Base-by-base conservation (phyloP, 2,797 vertebrate species). In the Parauchenoglanis punctatus region DNA sequence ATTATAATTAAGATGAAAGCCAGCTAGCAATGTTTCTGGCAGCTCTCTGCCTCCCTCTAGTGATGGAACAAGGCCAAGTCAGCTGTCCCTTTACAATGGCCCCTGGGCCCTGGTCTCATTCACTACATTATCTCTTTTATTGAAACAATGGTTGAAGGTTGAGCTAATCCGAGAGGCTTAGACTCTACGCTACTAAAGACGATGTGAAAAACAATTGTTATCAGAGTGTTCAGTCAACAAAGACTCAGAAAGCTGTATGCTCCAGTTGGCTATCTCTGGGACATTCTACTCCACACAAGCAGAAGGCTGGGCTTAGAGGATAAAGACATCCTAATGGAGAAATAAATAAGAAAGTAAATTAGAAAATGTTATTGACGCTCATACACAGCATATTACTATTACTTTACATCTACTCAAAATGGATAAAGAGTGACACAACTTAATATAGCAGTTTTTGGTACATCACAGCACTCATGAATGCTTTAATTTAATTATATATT, bases 41-140 rank as follows among this genome's bases (percentile, higher is more conserved):
- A 46, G 58, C 13, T 81, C 35, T 81, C 80, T 81, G 35, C 13
- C 80, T 81, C 59, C 35, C 58, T 63, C 56, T 63, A 61, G 78
- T 15, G n/a, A 56, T 31, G 2, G 46, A 28, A 76, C 1, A 3
- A 52, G 46, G 76, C 54, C 4, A 10, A 35, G 31, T 3, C 11
- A 7, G n/a, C 28, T 58, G 54, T 20, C 2, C 15, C n/a, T 77
- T 31, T 54, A 77, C 7, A 35, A 2, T 12, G 10, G 8, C 76
- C 17, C 4, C 0, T 49, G n/a, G 49, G 8, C 75, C 18, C 54
- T 56, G 12, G 8, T 35, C 52, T 78, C 15, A 7, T 54, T 56
- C 54, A 40, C 5, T 15, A 17, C 8, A 40, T 78, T 1, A 76
- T 6, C 17, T 56, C 15, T 78, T 78, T 78, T 31, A 78, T 11